phyloP scores from a whole-genome alignment of 2,797 vertebrate genomes.

The Mallotus villosus region DNA sequence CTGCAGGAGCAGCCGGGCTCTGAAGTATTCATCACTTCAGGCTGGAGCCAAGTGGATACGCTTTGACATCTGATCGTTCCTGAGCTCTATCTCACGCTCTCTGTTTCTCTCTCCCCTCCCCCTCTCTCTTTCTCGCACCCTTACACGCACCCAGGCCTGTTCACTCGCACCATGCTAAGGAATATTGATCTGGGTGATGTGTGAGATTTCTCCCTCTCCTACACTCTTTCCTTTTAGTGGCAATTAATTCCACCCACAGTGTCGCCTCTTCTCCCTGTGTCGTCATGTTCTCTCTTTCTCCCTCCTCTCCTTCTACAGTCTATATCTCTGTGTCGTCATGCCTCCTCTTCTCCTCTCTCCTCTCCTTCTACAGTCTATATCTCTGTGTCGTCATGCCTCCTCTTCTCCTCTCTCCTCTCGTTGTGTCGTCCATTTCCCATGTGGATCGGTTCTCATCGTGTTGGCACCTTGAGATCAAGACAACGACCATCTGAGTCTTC shows the following conservation, averaged over 20 bases:
- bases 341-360: neutral
- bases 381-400: neutral
- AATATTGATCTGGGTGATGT: neutral
- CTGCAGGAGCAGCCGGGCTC: too few relatives aligned
- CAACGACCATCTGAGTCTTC: neutral
- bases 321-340: too few relatives aligned
- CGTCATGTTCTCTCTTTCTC: neutral
- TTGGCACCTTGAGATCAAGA: neutral
- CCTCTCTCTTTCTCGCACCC: too few relatives aligned
- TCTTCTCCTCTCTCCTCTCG: neutral
- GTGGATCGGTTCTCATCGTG: neutral
- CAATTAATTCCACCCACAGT: constrained; percentile 28
- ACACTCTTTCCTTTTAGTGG: constrained; percentile 11
- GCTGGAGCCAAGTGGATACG: too few relatives aligned
- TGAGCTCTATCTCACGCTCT: too few relatives aligned
- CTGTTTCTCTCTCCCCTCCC: neutral
- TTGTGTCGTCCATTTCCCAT: neutral
- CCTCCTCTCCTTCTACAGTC: neutral
- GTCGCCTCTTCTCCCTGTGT: neutral
- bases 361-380: neutral
- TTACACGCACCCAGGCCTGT: neutral
- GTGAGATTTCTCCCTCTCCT: neutral
- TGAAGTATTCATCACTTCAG: too few relatives aligned
- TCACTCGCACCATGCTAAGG: neutral
- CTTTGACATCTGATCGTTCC: too few relatives aligned